A percentile compares a stretch with the other conserved stretches of the same genome.
phyloP scores from a whole-genome alignment of 2,797 vertebrate genomes.

The Clarias fuscus region DNA sequence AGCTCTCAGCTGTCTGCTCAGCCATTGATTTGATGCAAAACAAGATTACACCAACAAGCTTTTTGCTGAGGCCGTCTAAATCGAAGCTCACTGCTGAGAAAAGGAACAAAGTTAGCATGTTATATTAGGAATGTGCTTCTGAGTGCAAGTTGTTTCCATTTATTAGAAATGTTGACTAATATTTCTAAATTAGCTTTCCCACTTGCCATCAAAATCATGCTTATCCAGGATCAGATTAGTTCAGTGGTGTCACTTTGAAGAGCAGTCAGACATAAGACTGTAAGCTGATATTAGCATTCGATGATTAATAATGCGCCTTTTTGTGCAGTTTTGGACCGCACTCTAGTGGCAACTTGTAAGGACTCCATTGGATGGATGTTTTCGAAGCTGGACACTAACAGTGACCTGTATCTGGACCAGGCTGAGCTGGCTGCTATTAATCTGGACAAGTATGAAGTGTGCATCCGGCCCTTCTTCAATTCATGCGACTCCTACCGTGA shows the following conservation, averaged over 20 bases:
- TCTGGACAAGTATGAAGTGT: constrained; percentile 97
- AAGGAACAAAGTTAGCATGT: constrained; percentile 14
- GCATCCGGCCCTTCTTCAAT: constrained; percentile 98
- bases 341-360: constrained; percentile 92
- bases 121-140: constrained; percentile 7
- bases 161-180: not conserved
- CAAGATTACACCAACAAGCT: constrained; percentile 33
- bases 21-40: constrained; percentile 30
- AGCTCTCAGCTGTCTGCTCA: constrained; percentile 32
- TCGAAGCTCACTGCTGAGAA: constrained; percentile 25
- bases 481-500: constrained; percentile 96
- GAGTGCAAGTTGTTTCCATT: not conserved
- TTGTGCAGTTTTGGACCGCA: constrained; percentile 86
- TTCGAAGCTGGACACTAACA: constrained; percentile 91
- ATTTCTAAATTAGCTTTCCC: not conserved
- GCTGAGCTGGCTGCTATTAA: constrained; percentile 91
- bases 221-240: not conserved
- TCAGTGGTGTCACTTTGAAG: not conserved
- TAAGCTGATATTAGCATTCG: constrained; percentile 46
- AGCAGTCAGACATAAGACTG: not conserved
- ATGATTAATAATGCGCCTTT: constrained; percentile 18
- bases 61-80: constrained; percentile 4
- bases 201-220: not conserved
- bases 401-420: constrained; percentile 91
- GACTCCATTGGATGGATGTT: constrained; percentile 99